Conservation (phyloP, 2,797 vertebrate genomes). For the Rhinogobio ventralis region DNA sequence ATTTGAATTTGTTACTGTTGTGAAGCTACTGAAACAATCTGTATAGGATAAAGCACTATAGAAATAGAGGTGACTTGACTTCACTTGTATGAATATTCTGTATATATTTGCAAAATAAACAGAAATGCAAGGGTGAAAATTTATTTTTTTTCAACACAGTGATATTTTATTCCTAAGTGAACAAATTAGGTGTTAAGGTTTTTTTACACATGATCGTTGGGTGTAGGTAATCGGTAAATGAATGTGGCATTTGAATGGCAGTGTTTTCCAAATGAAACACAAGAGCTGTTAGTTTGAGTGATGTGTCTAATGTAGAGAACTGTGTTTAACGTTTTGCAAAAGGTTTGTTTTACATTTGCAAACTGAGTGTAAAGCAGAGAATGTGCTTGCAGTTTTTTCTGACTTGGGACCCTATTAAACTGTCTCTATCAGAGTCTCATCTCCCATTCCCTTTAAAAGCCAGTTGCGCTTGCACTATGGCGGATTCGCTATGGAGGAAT, state of each 20-base stretch:
- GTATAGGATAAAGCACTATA: no score
- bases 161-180: not conserved
- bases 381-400: not conserved
- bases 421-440: no score
- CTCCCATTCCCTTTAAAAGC: no score
- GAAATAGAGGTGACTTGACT: not conserved
- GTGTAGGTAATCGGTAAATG: not conserved
- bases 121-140: not conserved
- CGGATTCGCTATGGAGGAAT: no score
- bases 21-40: not conserved
- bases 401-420: not conserved
- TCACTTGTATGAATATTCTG: not conserved
- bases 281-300: not conserved
- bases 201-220: not conserved
- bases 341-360: no score
- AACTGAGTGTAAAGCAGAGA: not conserved
- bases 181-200: not conserved
- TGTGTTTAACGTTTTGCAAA: not conserved
- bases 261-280: not conserved
- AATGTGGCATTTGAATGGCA: no score
- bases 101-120: not conserved
- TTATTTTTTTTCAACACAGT: not conserved
- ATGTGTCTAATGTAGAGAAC: not conserved
- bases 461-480: no score
- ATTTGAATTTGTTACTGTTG: not conserved